Evolutionary conservation across 2,888 invertebrate species (phyloP).

Genomic region (Andrena bucephala): DNA sequence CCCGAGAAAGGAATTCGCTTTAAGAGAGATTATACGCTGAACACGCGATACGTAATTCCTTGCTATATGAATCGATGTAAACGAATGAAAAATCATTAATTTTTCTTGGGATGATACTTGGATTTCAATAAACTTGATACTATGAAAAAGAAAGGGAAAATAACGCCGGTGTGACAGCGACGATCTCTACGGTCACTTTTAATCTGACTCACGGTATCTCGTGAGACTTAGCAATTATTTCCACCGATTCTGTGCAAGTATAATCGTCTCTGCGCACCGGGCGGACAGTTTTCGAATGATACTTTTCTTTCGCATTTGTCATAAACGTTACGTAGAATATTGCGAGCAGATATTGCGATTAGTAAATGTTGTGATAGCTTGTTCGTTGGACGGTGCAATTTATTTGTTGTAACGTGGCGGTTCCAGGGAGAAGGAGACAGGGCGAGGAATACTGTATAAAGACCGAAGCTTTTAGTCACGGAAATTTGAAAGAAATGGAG

Average conservation of each 20-base stretch:
- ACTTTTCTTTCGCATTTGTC: constrained; percentile 41
- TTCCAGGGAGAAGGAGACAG: not conserved
- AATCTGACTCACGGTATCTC: not conserved
- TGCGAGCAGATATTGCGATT: constrained; percentile 29
- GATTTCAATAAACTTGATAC: constrained; percentile 84
- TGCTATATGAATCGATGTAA: constrained; percentile 83
- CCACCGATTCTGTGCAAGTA: not conserved
- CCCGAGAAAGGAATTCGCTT: constrained; percentile 48
- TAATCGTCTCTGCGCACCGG: constrained; percentile 37
- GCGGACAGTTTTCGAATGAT: constrained; percentile 23
- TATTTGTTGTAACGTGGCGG: constrained; percentile 1
- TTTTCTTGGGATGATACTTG: constrained; percentile 82
- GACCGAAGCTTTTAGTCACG: not conserved
- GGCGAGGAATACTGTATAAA: not conserved
- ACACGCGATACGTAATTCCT: constrained; percentile 80
- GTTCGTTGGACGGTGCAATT: not conserved
- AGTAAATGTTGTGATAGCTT: not conserved
- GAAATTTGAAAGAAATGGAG: not conserved
- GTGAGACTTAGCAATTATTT: not conserved
- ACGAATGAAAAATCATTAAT: constrained; percentile 81
- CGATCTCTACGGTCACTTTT: constrained; percentile 9
- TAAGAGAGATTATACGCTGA: constrained; percentile 73
- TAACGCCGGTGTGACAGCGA: constrained; percentile 76
- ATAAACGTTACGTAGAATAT: constrained; percentile 21
- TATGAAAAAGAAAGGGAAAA: constrained; percentile 83